Conservation (phyloP, 1,140 invertebrate genomes). For the Brachionus plicatilis region DNA sequence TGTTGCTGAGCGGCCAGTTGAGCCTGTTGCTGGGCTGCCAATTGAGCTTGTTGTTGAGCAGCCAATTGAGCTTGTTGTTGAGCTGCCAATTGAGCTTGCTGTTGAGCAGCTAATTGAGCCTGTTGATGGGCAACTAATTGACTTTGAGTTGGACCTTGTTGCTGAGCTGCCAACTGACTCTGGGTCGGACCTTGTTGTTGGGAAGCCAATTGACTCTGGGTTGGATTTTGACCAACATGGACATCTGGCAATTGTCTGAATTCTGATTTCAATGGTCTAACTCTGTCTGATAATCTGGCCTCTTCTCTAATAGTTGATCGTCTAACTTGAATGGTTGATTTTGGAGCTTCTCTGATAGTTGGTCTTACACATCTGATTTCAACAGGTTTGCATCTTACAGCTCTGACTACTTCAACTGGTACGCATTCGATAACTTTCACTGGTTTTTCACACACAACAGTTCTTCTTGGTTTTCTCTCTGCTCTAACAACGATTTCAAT, state of each 20-base stretch:
- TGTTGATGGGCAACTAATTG: background rate
- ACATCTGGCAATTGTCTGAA: constrained; percentile 6
- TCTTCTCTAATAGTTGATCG: background rate
- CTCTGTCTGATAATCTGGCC: background rate
- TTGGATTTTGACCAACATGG: background rate
- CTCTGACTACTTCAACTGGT: constrained; percentile 1
- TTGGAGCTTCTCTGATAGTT: background rate
- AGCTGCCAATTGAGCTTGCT: background rate
- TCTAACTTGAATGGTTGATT: constrained; percentile 1
- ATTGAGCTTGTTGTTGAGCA: background rate
- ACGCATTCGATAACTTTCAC: background rate
- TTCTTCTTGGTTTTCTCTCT: constrained; percentile 18
- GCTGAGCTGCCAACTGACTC: background rate
- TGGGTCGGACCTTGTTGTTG: background rate
- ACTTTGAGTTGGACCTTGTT: background rate
- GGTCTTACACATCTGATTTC: background rate
- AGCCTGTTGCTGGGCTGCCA: background rate
- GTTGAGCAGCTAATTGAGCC: background rate
- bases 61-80: background rate
- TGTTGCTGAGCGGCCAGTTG: background rate
- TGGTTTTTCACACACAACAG: background rate
- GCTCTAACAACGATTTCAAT: constrained; percentile 6
- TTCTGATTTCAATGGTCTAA: constrained; percentile 16
- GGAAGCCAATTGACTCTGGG: background rate
- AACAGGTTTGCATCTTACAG: background rate